Conservation (phyloP, 2,888 invertebrate species). For the Druceiella hillmani region DNA sequence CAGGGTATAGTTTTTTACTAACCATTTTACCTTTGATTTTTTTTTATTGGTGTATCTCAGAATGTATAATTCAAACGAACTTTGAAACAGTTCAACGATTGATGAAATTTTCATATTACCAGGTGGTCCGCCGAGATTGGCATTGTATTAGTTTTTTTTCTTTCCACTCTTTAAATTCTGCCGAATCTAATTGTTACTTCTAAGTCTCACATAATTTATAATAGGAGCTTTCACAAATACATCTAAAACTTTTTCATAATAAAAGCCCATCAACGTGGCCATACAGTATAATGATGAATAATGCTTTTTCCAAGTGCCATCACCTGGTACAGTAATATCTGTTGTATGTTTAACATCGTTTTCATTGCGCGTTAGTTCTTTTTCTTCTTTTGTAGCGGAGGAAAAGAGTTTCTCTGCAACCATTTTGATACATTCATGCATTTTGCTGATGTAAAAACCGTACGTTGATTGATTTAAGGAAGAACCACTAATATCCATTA, state of each 20-base stretch:
- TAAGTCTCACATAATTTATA: too few relatives aligned
- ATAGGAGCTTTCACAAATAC: too few relatives aligned
- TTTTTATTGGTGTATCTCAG: too few relatives aligned
- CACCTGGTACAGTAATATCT: constrained; percentile 24
- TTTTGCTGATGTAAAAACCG: constrained; percentile 13
- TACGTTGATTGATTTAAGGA: constrained; percentile 13
- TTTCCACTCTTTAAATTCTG: too few relatives aligned
- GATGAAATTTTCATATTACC: too few relatives aligned
- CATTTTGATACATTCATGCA: constrained; percentile 9
- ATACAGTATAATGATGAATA: constrained; percentile 24
- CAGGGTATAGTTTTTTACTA: too few relatives aligned
- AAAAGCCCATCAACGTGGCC: constrained; percentile 22
- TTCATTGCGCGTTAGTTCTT: constrained; percentile 20
- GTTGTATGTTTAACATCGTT: constrained; percentile 21
- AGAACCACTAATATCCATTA: constrained; percentile 1
- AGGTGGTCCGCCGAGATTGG: too few relatives aligned
- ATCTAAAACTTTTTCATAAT: constrained; percentile 23
- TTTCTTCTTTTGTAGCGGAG: constrained; percentile 18
- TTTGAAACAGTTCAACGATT: too few relatives aligned
- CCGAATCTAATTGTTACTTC: too few relatives aligned
- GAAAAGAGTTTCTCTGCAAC: constrained; percentile 10
- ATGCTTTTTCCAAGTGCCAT: constrained; percentile 25
- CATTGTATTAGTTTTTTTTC: too few relatives aligned
- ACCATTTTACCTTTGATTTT: too few relatives aligned
- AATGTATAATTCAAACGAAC: too few relatives aligned